These are phyloP conservation scores for Hypomesus transpacificus DNA, from an alignment of 2,113 vertebrate species.

Conservation along the genomic window DNA sequence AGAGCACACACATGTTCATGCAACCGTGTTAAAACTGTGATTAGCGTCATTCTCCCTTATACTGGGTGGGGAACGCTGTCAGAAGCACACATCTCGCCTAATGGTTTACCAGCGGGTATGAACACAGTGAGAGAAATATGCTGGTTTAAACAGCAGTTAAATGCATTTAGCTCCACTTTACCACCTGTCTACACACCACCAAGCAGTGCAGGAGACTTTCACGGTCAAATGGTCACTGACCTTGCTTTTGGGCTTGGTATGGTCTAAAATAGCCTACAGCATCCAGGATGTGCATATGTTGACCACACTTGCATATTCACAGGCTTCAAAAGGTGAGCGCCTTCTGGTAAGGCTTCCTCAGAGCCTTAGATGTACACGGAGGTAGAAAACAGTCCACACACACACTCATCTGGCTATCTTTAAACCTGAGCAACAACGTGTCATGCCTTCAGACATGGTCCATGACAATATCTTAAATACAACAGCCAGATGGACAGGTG, in stretches of 20 bases:
- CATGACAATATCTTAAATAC: too few relatives aligned
- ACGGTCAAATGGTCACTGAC: slow-evolving; percentile 20
- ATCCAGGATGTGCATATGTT: slow-evolving; percentile 14
- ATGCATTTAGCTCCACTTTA: slow-evolving; percentile 33
- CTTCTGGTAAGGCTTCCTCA: slow-evolving; percentile 31
- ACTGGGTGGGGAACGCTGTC: slow-evolving; percentile 21
- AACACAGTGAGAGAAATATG: slow-evolving; percentile 5
- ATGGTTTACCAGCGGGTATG: slow-evolving; percentile 41
- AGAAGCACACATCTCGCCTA: slow-evolving; percentile 10
- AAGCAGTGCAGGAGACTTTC: slow-evolving; percentile 33
- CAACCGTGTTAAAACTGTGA: slow-evolving; percentile 15
- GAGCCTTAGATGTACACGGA: slow-evolving; percentile 12
- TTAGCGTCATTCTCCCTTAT: slow-evolving; percentile 27
- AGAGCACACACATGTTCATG: slow-evolving; percentile 2
- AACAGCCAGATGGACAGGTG: too few relatives aligned
- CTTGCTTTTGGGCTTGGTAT: slow-evolving; percentile 36
- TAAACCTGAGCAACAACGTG: too few relatives aligned
- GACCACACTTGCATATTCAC: not conserved
- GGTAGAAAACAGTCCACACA: slow-evolving; percentile 14
- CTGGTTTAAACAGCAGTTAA: slow-evolving; percentile 36
- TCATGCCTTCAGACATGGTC: too few relatives aligned
- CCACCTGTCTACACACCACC: slow-evolving; percentile 46
- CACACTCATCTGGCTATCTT: not conserved
- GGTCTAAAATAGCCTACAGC: not conserved
- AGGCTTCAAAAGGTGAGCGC: not conserved